Conservation (phyloP, 2,113 vertebrate species). For the Python bivittatus region DNA sequence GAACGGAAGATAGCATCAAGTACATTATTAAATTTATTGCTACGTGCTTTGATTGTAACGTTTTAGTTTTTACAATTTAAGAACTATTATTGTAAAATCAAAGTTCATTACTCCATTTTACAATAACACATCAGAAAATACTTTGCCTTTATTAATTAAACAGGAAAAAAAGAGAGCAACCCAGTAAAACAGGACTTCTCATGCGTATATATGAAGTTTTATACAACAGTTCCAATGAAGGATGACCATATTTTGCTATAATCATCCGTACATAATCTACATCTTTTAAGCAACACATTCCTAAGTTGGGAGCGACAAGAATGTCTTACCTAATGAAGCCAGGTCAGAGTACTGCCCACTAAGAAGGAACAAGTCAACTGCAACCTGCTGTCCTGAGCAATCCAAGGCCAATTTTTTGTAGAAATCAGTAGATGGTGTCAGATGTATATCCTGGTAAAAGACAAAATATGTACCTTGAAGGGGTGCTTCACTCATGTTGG, state of each 20-base stretch:
- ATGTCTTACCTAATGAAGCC: constrained; percentile 86
- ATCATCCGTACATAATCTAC: neutral
- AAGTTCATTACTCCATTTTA: neutral
- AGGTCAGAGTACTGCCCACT: constrained; percentile 94
- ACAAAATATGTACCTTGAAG: neutral
- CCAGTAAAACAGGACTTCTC: neutral
- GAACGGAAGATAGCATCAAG: neutral
- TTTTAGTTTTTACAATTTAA: neutral
- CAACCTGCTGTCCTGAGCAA: constrained; percentile 95
- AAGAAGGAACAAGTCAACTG: constrained; percentile 94
- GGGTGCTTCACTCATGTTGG: neutral
- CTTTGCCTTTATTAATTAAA: neutral
- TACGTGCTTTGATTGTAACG: neutral
- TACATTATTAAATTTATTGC: neutral
- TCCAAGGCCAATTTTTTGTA: constrained; percentile 98
- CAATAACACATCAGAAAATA: neutral
- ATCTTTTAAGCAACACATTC: neutral
- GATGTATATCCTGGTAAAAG: constrained; percentile 85
- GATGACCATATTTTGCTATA: neutral
- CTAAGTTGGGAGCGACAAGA: neutral
- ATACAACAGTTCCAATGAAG: neutral
- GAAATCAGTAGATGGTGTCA: constrained; percentile 94
- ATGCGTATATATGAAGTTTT: neutral
- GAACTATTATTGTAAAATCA: neutral
- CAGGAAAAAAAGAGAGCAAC: neutral